Conservation (phyloP, 2,113 vertebrate species). For the Engystomops pustulosus region DNA sequence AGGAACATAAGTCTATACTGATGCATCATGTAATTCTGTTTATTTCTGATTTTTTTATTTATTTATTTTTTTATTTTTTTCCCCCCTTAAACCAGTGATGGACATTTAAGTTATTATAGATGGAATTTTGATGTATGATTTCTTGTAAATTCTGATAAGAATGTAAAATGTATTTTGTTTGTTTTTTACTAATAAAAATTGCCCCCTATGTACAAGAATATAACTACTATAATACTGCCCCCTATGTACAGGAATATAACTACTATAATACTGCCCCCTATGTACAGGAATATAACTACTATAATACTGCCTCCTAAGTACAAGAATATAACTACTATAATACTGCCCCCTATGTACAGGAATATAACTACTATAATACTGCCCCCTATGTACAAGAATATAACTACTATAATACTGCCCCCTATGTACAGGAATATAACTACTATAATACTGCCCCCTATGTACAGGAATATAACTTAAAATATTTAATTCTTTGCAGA, state of each 20-base stretch:
- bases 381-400: background rate
- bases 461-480: no score
- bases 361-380: background rate
- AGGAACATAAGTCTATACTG: no score
- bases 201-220: background rate
- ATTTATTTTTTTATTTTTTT: no score
- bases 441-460: background rate
- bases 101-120: no score
- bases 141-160: no score
- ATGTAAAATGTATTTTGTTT: no score
- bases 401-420: background rate
- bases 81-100: no score
- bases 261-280: background rate
- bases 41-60: no score
- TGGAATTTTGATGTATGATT: no score
- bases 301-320: background rate
- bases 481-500: slow-evolving; percentile 67
- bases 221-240: background rate
- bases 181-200: no score
- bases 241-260: background rate
- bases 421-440: no score
- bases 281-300: slow-evolving; percentile 12
- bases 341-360: background rate
- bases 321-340: slow-evolving; percentile 14
- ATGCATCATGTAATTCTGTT: no score